Evolutionary conservation across 2,797 vertebrate genomes (phyloP), one percentile per base, ranked within the genome.

Genomic region (Rallus crepitans): DNA sequence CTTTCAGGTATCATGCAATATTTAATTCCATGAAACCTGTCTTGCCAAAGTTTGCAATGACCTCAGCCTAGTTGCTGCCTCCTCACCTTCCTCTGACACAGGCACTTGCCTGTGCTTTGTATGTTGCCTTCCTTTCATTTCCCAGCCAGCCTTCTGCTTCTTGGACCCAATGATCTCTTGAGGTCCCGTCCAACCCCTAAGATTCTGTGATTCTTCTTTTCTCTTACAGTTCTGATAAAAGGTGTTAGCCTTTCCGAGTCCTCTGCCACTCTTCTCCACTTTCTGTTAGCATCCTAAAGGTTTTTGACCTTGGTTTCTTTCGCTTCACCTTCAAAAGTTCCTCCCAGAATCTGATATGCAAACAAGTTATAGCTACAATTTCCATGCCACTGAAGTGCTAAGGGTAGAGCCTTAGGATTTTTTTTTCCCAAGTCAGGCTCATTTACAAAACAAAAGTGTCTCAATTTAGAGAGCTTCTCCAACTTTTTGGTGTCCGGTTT

Each of bases 1-100:
- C 76, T 81, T 27, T 90, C 77, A 55, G 47, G 63, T 72, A 39
- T 71, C 88, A 86, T n/a, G 85, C 88, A 97, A 87, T 60, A 55
- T 57, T 70, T 91, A 69, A 86, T 86, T 81, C 83, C 73, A 61
- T 11, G 30, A 93, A 95, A 93, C 79, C 33, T 52, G 40, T 79
- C 73, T 52, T 90, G 61, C 88, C 55, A 30, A 91, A 81, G 53
- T 72, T 72, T 69, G 47, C 40, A 40, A 30, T 93, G 85, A 94
- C 65, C 73, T 96, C 90, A 93, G 76, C 70, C 37, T 5, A 28
- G 57, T 21, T 33, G 39, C 86, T 68, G 35, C 65, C 47, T 47
- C 42, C 72, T 65, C 76, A 73, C 33, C 82, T 87, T 47, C 50
- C 65, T 70, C 9, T 5, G 13, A 63, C 75, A 73, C 10, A 13